Evolutionary conservation across 2,113 vertebrate genomes (phyloP), one percentile per base, ranked within the genome.

Genomic region (Eubucco bourcierii): DNA sequence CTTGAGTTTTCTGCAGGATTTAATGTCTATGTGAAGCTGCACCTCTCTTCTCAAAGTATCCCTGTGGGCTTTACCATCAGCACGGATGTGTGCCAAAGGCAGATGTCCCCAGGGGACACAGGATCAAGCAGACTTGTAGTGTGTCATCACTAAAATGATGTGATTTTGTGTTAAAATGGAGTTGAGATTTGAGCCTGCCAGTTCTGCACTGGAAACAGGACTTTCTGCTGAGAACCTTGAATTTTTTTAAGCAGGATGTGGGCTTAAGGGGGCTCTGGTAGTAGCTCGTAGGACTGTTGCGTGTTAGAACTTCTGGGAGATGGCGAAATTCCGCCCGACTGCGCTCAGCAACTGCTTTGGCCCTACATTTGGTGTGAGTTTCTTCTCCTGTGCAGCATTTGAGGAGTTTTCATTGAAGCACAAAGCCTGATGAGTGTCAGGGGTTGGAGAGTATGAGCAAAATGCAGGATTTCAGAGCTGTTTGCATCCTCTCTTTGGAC

Each of bases 11-110:
- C 41, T 81, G 15, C 41, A 58, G n/a, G 55, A 8, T 44, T 86
- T 58, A 10, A 1, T 4, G 4, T 52, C 47, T 58, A 0, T 6
- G 1, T 50, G 29, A 67, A 55, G 25, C 52, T 28, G 5, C 21
- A 55, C n/a, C 34, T 90, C 37, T 61, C 47, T 78, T 74, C 63
- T 75, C 65, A 47, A 71, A 44, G 13, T 5, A 2, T 60, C 44
- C 16, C 18, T 0, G 2, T n/a, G 55, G 65, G 58, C 20, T 88
- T 78, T 72, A 33, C 70, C 46, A 1, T 64, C 0, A 2, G 17
- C 12, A n/a, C 0, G 0, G 27, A 15, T 0, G 0, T 18, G 29
- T 13, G 12, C 56, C 63, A 64, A 33, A 60, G 41, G 29, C 65
- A 53, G 34, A 8, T 70, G 68, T 68, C 60, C 60, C 24, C 10